Percentiles rank a stretch among this genome's conserved stretches.
Evolutionary conservation across 2,888 invertebrate genomes (phyloP).

Genomic region (Hemithea aestivaria): DNA sequence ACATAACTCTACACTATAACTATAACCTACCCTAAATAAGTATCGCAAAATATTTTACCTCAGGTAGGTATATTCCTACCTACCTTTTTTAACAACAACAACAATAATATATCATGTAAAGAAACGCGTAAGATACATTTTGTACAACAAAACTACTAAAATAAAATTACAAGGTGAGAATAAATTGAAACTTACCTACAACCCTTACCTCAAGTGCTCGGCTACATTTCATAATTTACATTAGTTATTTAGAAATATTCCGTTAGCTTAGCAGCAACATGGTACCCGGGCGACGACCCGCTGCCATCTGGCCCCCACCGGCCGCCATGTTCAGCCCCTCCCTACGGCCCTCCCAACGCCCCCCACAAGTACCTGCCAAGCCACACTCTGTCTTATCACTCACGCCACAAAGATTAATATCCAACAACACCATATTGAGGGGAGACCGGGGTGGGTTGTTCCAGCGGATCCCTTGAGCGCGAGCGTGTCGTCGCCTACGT

Average conservation of each 20-base stretch:
- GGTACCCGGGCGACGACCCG: constrained; percentile 44
- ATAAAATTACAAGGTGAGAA: neutral
- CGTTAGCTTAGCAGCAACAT: constrained; percentile 36
- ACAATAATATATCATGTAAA: too few relatives aligned
- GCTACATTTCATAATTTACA: too few relatives aligned
- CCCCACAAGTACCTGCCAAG: constrained; percentile 58
- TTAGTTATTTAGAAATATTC: constrained; percentile 18
- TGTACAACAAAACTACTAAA: too few relatives aligned
- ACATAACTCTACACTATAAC: too few relatives aligned
- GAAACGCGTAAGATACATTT: too few relatives aligned
- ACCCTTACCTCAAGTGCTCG: too few relatives aligned
- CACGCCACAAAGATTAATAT: constrained; percentile 68
- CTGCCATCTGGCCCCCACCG: constrained; percentile 69
- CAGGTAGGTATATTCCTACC: too few relatives aligned
- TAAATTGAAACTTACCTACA: too few relatives aligned
- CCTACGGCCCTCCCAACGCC: constrained; percentile 73
- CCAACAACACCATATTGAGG: constrained; percentile 37
- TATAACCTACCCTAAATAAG: too few relatives aligned
- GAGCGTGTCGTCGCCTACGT: constrained; percentile 63
- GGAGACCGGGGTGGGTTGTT: constrained; percentile 55
- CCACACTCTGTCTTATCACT: constrained; percentile 60
- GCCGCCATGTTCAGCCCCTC: constrained; percentile 70
- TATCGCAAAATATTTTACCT: too few relatives aligned
- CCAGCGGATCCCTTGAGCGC: constrained; percentile 60
- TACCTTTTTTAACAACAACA: too few relatives aligned